A percentile compares a stretch with the other conserved stretches of the same genome.
These are phyloP conservation scores for Guaruba guarouba DNA, from an alignment of 2,113 vertebrate species.

Conservation along the genomic window DNA sequence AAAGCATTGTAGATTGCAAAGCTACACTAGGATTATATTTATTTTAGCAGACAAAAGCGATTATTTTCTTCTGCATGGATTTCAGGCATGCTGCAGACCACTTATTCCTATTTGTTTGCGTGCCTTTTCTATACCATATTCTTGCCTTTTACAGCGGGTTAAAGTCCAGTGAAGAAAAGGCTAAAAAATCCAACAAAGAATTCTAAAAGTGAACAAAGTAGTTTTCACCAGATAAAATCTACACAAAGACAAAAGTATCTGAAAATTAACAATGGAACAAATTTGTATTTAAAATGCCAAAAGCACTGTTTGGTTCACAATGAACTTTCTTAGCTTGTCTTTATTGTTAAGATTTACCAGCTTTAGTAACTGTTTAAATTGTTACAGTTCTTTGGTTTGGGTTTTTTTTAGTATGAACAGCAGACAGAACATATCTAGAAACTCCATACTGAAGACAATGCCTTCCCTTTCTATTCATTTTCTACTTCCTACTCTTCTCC, in stretches of 20 bases:
- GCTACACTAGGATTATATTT: not conserved
- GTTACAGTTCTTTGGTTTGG: not conserved
- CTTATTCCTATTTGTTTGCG: not conserved
- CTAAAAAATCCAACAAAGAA: not conserved
- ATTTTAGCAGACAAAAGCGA: not conserved
- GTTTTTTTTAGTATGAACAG: not conserved
- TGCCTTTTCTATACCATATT: not conserved
- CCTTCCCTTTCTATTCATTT: accelerated
- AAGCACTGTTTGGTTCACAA: not conserved
- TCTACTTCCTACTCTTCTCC: not conserved
- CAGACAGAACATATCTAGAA: not conserved
- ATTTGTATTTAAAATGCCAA: not conserved
- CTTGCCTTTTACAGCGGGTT: not conserved
- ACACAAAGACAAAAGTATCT: not conserved
- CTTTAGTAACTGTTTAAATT: not conserved
- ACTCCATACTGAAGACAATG: accelerated
- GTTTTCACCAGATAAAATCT: not conserved
- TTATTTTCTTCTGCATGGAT: not conserved
- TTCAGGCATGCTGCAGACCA: not conserved
- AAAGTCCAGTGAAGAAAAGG: not conserved
- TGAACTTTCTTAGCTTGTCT: not conserved
- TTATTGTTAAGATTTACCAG: not conserved
- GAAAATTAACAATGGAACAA: not conserved
- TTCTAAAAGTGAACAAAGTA: not conserved
- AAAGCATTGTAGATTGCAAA: not conserved